Evolutionary conservation across 2,113 vertebrate genomes (phyloP).

Genomic region (Malurus alboscapulatus): DNA sequence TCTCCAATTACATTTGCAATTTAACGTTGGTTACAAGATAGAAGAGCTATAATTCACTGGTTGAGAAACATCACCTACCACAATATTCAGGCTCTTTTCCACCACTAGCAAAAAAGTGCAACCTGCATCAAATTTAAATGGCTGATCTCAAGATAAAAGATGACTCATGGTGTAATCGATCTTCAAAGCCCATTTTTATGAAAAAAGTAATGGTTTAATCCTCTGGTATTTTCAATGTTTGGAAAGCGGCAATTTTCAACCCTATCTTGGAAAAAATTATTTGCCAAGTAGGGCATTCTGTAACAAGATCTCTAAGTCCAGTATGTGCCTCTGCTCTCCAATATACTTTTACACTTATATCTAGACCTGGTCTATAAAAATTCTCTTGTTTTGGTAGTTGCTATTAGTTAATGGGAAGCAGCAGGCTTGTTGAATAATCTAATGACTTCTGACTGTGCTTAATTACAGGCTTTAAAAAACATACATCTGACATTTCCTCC

Average conservation of each 20-base stretch:
- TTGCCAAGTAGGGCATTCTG: not conserved
- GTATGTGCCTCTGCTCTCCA: not conserved
- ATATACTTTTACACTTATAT: not conserved
- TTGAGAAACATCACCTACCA: not conserved
- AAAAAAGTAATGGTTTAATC: not conserved
- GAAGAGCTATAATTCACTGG: not conserved
- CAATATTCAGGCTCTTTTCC: not conserved
- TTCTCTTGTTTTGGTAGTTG: not conserved
- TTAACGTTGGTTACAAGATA: not conserved
- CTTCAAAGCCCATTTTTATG: not conserved
- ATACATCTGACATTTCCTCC: not conserved
- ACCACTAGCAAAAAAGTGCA: not conserved
- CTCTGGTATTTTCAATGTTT: not conserved
- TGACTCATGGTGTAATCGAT: not conserved
- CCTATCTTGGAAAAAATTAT: not conserved
- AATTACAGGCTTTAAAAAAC: slow-evolving; percentile 12
- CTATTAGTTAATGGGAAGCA: slow-evolving; percentile 19
- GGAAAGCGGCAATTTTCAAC: not conserved
- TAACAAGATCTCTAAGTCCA: not conserved
- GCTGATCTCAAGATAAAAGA: not conserved
- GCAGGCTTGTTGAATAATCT: slow-evolving; percentile 1
- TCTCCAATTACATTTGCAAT: not conserved
- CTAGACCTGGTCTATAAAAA: not conserved
- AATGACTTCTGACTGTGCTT: slow-evolving; percentile 10
- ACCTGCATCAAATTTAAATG: not conserved